Base-by-base conservation (phyloP, 2,113 vertebrate genomes). In the Scopus umbretta region DNA sequence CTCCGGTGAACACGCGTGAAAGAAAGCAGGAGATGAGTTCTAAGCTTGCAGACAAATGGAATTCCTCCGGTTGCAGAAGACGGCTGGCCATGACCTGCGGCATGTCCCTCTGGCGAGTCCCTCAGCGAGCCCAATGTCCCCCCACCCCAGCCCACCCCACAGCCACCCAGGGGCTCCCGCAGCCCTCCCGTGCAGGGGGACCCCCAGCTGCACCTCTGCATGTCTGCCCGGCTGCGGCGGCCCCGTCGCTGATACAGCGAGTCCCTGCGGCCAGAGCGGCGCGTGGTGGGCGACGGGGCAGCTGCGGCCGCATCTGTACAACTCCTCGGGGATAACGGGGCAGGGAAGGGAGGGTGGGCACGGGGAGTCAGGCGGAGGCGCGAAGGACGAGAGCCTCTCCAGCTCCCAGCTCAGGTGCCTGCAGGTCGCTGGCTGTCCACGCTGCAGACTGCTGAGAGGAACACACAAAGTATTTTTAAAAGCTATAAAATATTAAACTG, bases 31-130 rank as follows among this genome's bases (percentile, higher is more conserved):
- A 55, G 71, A 22, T 4, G 36, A 25, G 18, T 5, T 50, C 36
- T 29, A n/a, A 82, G 11, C 56, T 53, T 49, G 11, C 45, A 55
- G 40, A 22, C 52, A 55, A 15, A 18, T 4, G 13, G 19, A 49
- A 43, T 21, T 18, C 15, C 23, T 49, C 19, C 1, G 2, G 36
- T 16, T 18, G 29, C 53, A 79, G 53, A 34, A 29, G 27, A 11
- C 5, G 5, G 36, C 4, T 4, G 19, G 29, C 23, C 9, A 27
- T 1, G 3, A 22, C 32, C 30, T 42, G 26, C 20, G n/a, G 5
- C 2, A 2, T 27, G 10, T 29, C 65, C 26, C 38, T 45, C 23
- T 1, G 1, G 16, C 45, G 38, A 0, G 1, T 29, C 45, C 25
- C 21, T 23, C 40, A 7, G n/a, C 2, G 6, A 71, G 29, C 45